Conservation (phyloP, 2,888 invertebrate species). For the Agriopis aurantiaria region DNA sequence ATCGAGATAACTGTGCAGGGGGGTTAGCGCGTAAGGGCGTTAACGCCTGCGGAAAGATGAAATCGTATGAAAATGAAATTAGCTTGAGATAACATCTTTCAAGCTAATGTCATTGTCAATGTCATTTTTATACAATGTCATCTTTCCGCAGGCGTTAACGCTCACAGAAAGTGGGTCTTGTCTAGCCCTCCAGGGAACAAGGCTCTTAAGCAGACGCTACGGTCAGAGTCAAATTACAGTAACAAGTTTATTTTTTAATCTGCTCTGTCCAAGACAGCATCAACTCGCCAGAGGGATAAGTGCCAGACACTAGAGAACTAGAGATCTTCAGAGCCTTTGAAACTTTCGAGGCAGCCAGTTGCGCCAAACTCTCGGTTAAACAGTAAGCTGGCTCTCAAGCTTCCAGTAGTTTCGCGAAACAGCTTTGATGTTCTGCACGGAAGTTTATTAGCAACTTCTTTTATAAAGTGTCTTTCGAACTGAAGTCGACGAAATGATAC, state of each 20-base stretch:
- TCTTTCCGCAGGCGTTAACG: no score
- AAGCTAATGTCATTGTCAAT: no score
- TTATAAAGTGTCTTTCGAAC: constrained; percentile 5
- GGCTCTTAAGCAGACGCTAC: background rate
- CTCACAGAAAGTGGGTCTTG: no score
- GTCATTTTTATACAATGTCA: no score
- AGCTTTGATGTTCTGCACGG: constrained; percentile 25
- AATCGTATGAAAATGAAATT: no score
- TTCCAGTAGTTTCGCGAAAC: constrained; percentile 18
- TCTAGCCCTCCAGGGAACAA: no score
- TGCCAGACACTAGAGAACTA: constrained; percentile 41
- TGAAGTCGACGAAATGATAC: background rate
- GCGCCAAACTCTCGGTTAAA: constrained; percentile 53
- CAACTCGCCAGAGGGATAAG: constrained; percentile 44
- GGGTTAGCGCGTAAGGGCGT: no score
- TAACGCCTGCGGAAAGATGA: no score
- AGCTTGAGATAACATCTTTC: no score
- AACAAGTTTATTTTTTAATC: background rate
- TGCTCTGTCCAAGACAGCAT: background rate
- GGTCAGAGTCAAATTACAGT: background rate
- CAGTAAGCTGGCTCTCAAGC: constrained; percentile 38
- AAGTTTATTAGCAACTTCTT: constrained; percentile 25
- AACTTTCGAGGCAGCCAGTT: constrained; percentile 54
- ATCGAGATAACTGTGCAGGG: no score
- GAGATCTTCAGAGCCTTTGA: constrained; percentile 56